Evolutionary conservation across 2,888 invertebrate genomes (phyloP).

Genomic region (Furcula furcula): DNA sequence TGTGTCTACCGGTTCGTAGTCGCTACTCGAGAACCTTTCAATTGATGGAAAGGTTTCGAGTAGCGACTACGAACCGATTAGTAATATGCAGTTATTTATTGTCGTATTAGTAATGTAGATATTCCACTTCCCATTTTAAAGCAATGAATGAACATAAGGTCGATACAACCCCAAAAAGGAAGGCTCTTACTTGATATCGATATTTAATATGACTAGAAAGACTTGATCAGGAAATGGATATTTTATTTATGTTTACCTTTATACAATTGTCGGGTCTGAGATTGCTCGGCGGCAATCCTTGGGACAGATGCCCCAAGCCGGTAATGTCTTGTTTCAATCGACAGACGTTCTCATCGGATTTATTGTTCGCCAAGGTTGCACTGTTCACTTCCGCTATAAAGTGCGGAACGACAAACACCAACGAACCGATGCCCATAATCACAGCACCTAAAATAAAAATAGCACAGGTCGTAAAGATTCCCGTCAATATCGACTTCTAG

Average conservation of each 20-base stretch:
- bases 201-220: too few relatives aligned
- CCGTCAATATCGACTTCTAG: background rate
- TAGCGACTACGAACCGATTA: too few relatives aligned
- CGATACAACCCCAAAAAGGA: too few relatives aligned
- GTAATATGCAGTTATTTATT: too few relatives aligned
- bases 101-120: too few relatives aligned
- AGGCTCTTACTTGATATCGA: too few relatives aligned
- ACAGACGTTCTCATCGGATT: constrained; percentile 90
- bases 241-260: constrained; percentile 68
- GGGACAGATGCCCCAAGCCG: constrained; percentile 86
- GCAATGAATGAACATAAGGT: too few relatives aligned
- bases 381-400: constrained; percentile 91
- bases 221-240: too few relatives aligned
- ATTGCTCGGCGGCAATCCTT: constrained; percentile 88
- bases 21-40: too few relatives aligned
- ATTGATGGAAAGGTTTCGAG: too few relatives aligned
- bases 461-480: constrained; percentile 7
- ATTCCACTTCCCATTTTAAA: too few relatives aligned
- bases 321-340: constrained; percentile 87
- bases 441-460: constrained; percentile 86
- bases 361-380: constrained; percentile 85
- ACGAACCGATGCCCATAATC: constrained; percentile 95
- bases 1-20: too few relatives aligned
- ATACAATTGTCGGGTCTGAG: constrained; percentile 90
- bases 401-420: constrained; percentile 96